phyloP scores from a whole-genome alignment of 2,888 invertebrate species.

The Corbicula japonica region DNA sequence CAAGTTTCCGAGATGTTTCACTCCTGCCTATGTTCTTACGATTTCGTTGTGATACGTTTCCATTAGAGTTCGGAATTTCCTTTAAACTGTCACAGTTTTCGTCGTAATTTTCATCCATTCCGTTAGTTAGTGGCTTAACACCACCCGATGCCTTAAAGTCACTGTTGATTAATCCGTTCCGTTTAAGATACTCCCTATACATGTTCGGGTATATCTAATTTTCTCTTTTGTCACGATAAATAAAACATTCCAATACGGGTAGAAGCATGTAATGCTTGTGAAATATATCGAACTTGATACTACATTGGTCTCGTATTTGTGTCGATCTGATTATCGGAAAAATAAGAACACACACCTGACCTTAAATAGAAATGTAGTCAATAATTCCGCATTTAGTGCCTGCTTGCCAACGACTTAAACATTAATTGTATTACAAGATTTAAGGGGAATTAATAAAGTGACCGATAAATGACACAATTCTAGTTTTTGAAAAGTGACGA shows the following conservation, averaged over 20 bases:
- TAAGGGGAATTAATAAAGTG: no score
- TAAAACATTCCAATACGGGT: constrained; percentile 38
- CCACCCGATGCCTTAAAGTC: constrained; percentile 8
- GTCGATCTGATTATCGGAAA: constrained; percentile 16
- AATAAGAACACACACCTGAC: no score
- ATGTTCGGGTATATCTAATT: no score
- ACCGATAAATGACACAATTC: no score
- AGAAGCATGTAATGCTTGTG: constrained; percentile 32
- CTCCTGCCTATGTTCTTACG: no score
- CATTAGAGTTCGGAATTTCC: constrained; percentile 10
- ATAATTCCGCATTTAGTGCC: no score
- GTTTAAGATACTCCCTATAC: constrained; percentile 53
- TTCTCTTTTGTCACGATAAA: constrained; percentile 5
- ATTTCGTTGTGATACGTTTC: background rate
- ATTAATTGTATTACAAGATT: no score
- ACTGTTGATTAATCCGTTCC: constrained; percentile 33
- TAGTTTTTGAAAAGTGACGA: no score
- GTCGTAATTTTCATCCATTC: constrained; percentile 34
- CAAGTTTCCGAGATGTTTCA: no score
- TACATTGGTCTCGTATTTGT: constrained; percentile 15
- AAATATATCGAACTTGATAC: constrained; percentile 1
- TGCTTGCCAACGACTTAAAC: no score
- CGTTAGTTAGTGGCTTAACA: background rate
- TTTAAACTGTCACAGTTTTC: constrained; percentile 41
- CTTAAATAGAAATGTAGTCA: no score